phyloP scores from a whole-genome alignment of 2,888 invertebrate genomes.

The Hedya salicella region DNA sequence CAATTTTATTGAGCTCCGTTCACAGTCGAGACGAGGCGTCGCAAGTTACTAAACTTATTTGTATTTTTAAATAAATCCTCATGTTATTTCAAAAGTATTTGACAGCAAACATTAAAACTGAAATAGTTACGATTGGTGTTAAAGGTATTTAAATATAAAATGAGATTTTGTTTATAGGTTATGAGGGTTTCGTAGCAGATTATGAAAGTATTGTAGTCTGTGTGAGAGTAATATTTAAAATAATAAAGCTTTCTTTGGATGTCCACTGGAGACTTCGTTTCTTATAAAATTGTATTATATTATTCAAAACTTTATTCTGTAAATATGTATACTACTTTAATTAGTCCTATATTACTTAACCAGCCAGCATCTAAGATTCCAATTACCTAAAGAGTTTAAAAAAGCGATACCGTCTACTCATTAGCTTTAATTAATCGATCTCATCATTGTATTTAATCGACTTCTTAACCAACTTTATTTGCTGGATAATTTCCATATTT shows the following conservation, averaged over 20 bases:
- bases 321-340: too few relatives aligned
- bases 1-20: too few relatives aligned
- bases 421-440: constrained; percentile 20
- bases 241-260: too few relatives aligned
- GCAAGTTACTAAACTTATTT: constrained; percentile 33
- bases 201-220: too few relatives aligned
- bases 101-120: neutral
- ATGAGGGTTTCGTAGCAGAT: too few relatives aligned
- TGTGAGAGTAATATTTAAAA: too few relatives aligned
- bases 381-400: constrained; percentile 15
- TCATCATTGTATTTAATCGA: constrained; percentile 9
- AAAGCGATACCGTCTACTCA: constrained; percentile 11
- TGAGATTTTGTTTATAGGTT: neutral
- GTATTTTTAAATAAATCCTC: constrained; percentile 22
- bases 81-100: constrained; percentile 11
- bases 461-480: constrained; percentile 22
- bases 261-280: too few relatives aligned
- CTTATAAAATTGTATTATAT: too few relatives aligned
- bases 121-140: neutral
- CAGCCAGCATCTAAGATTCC: constrained; percentile 7
- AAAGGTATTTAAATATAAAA: neutral
- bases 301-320: too few relatives aligned
- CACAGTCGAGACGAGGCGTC: too few relatives aligned
- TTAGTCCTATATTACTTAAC: neutral
- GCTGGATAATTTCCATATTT: constrained; percentile 28